Base-by-base conservation (phyloP, 1,140 invertebrate genomes). In the Papilio glaucus region DNA sequence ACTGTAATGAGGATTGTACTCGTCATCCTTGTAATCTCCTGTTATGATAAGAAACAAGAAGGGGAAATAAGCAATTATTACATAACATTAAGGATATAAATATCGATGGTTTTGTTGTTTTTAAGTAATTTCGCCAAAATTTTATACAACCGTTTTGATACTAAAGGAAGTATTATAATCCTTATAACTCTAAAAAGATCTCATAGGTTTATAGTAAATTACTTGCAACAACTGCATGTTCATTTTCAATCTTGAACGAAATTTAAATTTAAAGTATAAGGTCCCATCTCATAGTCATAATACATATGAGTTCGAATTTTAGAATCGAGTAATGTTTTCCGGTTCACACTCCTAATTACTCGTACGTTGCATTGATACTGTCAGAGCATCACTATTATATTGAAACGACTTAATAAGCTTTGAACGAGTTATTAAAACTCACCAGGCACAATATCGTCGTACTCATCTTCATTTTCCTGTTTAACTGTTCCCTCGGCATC, bases 1-100 rank as follows among this genome's bases (percentile, higher is more conserved):
- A 80, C 77, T 78, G 72, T 79, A 74, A 82, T 49, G 77, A 75
- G 69, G 72, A 67, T 73, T 81, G 86, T 88, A 82, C 84, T 81
- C 74, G 74, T 69, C 67, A 39, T 29, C 67, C 75, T 53, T 73
- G 72, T 77, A 79, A 77, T 79, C 73, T 57, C 49, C 12, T 57
- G 21, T 0, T 24, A 24, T 33, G 29, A 33, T 49, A 49, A 49
- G 21, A 24, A 12, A 57, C 24, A 49, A 1, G 15, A 49, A n/a
- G n/a, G n/a, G n/a, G n/a, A n/a, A n/a, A n/a, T n/a, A n/a, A 24
- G 24, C 4, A 57, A 12, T 57, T 0, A 24, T 24, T 21, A 9
- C 2, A 21, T 57, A 0, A 57, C 21, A 10, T 9, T 18, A 49
- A 49, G 15, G 21, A 49, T 57, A 57, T 24, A 9, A 57, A 24